Percentiles rank a stretch among this genome's conserved stretches.
phyloP scores from a whole-genome alignment of 2,113 vertebrate genomes.

The Circaetus cinerascens region DNA sequence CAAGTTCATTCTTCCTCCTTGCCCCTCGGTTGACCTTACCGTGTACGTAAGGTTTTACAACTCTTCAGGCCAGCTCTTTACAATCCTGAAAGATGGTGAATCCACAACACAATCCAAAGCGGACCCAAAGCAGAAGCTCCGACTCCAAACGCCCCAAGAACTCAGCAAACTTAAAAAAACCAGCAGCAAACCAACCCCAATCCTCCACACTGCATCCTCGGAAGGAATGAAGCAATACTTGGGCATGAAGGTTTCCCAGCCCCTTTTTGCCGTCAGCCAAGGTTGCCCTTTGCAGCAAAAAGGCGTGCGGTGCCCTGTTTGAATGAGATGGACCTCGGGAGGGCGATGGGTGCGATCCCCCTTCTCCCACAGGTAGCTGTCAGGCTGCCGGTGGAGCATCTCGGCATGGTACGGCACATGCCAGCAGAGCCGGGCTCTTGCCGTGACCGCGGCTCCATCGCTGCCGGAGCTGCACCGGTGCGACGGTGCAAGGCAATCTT shows the following conservation, averaged over 20 bases:
- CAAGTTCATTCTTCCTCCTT: not conserved
- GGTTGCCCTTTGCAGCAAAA: not conserved
- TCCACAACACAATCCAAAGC: not conserved
- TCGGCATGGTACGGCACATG: rapidly evolving
- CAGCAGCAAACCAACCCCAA: not conserved
- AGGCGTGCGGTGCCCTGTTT: not conserved
- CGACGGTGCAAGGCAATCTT: not conserved
- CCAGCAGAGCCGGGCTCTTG: not conserved
- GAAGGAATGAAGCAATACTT: not conserved
- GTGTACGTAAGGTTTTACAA: too few species aligned
- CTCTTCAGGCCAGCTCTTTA: not conserved
- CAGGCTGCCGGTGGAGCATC: not conserved
- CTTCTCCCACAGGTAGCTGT: not conserved
- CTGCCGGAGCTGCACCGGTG: not conserved
- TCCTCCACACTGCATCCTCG: not conserved
- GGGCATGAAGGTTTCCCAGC: not conserved
- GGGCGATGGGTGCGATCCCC: rapidly evolving
- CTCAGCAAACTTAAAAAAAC: not conserved
- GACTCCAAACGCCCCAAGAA: not conserved
- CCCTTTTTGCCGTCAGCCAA: not conserved
- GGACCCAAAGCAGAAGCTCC: not conserved
- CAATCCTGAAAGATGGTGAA: not conserved
- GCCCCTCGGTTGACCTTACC: rapidly evolving
- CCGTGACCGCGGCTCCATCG: rapidly evolving
- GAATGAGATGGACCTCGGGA: not conserved